These are phyloP conservation scores for Acanthoscelides obtectus DNA, from an alignment of 2,888 invertebrate species.

Conservation along the genomic window DNA sequence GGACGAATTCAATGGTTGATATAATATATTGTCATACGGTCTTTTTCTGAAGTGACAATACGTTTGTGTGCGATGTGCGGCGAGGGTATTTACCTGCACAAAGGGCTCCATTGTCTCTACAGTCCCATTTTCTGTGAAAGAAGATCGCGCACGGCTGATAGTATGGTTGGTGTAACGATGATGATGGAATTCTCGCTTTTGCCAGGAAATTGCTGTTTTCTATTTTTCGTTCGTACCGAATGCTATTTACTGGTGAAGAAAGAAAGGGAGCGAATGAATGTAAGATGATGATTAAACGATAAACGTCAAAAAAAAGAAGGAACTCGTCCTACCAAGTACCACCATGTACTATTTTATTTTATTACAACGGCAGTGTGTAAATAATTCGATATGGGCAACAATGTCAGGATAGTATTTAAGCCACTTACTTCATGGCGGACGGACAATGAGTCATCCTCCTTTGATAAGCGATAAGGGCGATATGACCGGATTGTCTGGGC, in stretches of 20 bases:
- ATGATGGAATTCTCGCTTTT: neutral
- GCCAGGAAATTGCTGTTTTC: neutral
- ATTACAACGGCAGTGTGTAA: no score
- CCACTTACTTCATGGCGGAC: no score
- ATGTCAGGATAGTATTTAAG: no score
- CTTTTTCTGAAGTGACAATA: conserved; percentile 45
- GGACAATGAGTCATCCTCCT: no score
- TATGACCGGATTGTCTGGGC: no score
- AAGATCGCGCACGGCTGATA: neutral
- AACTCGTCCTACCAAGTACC: no score
- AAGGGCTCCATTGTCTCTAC: neutral
- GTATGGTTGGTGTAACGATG: neutral
- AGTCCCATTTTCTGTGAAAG: neutral
- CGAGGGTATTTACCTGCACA: conserved; percentile 15
- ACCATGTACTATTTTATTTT: no score
- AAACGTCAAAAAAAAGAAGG: no score
- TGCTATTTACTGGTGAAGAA: neutral
- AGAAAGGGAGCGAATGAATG: no score
- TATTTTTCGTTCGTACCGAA: neutral
- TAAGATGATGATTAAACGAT: no score
- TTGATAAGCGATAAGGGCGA: no score
- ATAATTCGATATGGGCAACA: no score
- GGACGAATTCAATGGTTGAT: conserved; percentile 46
- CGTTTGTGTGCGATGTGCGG: conserved; percentile 48
- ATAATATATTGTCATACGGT: conserved; percentile 50